Conservation (phyloP, 2,888 invertebrate genomes). For the Neuroscelio doddi region DNA sequence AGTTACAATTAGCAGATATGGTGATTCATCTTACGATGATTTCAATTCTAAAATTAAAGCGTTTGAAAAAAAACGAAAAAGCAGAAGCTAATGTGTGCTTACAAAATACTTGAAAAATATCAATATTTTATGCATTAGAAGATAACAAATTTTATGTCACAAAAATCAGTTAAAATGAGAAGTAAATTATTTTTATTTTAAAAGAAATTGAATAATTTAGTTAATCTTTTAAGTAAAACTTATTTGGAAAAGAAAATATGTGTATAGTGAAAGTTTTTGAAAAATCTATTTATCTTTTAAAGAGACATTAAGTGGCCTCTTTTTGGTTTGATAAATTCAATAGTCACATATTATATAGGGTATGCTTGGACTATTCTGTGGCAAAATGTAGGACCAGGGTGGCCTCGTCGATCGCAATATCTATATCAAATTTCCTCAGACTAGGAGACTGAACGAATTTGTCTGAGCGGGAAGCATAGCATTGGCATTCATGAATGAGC, state of each 20-base stretch:
- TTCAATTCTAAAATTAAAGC: conserved; percentile 51
- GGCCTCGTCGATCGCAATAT: conserved; percentile 42
- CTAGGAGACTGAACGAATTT: conserved; percentile 39
- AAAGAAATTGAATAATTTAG: too few species aligned
- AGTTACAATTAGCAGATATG: conserved; percentile 42
- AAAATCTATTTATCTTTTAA: too few species aligned
- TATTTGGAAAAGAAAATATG: too few species aligned
- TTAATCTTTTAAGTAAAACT: too few species aligned
- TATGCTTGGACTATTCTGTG: conserved; percentile 36
- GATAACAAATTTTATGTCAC: neutral
- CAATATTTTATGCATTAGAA: conserved; percentile 4
- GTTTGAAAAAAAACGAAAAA: conserved; percentile 48
- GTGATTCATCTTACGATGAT: conserved; percentile 48
- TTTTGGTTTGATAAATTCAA: conserved; percentile 1
- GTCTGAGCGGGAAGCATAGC: conserved; percentile 31
- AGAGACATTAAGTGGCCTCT: neutral
- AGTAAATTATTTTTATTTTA: too few species aligned
- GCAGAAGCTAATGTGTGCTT: conserved; percentile 8
- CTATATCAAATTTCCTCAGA: conserved; percentile 39
- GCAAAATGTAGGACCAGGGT: conserved; percentile 46
- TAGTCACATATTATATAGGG: conserved; percentile 13
- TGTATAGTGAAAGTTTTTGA: too few species aligned
- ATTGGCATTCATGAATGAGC: conserved; percentile 37
- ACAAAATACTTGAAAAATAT: conserved; percentile 15
- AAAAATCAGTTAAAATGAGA: too few species aligned